Evolutionary conservation across 2,113 vertebrate species (phyloP), one percentile per base, ranked within the genome.

Genomic region (Kryptolebias marmoratus): DNA sequence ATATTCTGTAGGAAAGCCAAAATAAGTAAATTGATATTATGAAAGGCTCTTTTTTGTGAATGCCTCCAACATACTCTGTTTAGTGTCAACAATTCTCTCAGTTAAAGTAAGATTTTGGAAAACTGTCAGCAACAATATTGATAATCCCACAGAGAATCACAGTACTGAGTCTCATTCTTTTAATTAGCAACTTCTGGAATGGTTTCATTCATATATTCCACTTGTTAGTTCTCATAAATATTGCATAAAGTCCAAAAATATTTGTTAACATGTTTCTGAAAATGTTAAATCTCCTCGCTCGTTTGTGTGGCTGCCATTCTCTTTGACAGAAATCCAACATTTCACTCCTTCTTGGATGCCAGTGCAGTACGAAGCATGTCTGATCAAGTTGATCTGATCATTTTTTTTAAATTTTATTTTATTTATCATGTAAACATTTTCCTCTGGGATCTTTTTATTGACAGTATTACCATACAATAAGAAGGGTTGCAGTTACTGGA

Each of bases 1-100:
- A 64, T 82, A 62, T 79, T 77, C 72, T 72, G 60, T 65, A 54
- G 56, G 80, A 65, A 64, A 72, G 60, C 60, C 67, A 57, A 22
- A 22, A 22, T 22, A 22, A 22, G 22, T 22, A 22, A 22, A 22
- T 22, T 22, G 22, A 22, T 22, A 22, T 22, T 22, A 22, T 22
- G 22, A 22, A 22, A 22, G 22, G 22, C 22, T 22, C 22, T 22
- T 64, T 81, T 47, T 71, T 75, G 75, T 55, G 64, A 86, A 79
- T 66, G 42, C 44, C 45, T 71, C 12, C 63, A 52, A 55, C 63
- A 76, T 63, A 52, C 42, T 59, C 56, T 47, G n/a, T 36, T 79
- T 53, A 18, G 56, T 72, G 68, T 86, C 64, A 77, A 77, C 4
- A 31, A 27, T 61, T 49, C 60, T 11, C 65, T 14, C 32, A 49